Evolutionary conservation across 2,797 vertebrate genomes (phyloP), one percentile per base, ranked within the genome.

Genomic region (Rhinoraja longicauda): DNA sequence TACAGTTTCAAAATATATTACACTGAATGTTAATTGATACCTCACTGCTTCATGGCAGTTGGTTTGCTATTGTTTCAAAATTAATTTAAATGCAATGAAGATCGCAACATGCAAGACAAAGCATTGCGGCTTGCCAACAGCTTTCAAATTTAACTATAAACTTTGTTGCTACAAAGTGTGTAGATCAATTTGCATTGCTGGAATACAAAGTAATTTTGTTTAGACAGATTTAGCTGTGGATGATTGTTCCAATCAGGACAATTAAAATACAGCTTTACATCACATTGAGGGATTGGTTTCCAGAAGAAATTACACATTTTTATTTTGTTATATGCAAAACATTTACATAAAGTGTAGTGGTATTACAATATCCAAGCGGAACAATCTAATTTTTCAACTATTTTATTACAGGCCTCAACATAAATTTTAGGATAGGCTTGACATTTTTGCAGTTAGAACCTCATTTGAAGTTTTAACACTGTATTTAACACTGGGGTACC

Each of bases 41-140:
- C 96, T 97, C 96, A 97, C 96, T 97, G 96, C 96, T 96, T 96
- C 96, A 97, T 96, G 96, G 96, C 96, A 97, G 96, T 97, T 97
- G 96, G 96, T 97, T 97, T 97, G 96, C 96, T 97, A 97, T 97
- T 97, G 96, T 95, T 96, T 97, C 96, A 96, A 96, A 92, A 75
- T 92, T 92, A 92, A 92, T 39, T 92, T 92, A 75, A 92, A 72
- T 53, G 8, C 39, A 73, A 70, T 75, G 70, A 92, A 39, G 39
- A 75, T 92, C 70, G 75, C 70, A 92, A 73, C 36, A 92, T 92
- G 39, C 70, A 88, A 92, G 67, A 62, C 10, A 32, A 92, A 92
- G 75, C 45, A 73, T 72, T 53, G 45, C 70, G 10, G 90, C 90
- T 53, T 92, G 67, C 70, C 70, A 32, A 92, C 45, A 75, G 70